phyloP scores from a whole-genome alignment of 2,113 vertebrate genomes.

The Diphyllodes magnificus region DNA sequence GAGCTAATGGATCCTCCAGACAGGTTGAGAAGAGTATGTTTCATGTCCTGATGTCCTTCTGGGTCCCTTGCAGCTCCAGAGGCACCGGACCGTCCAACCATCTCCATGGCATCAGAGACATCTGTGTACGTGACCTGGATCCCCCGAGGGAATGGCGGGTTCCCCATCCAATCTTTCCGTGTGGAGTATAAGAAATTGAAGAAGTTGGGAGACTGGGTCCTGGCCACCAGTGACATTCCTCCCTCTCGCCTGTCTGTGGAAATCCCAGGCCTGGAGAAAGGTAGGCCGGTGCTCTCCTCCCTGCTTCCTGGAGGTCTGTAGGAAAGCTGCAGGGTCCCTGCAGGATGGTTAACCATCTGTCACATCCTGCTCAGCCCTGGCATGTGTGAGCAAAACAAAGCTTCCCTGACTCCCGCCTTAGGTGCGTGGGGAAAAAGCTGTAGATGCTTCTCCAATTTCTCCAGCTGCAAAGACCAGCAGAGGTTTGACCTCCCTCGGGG shows the following conservation, averaged over 20 bases:
- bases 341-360: not conserved
- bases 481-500: slow-evolving; percentile 24
- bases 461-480: slow-evolving; percentile 26
- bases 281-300: slow-evolving; percentile 61
- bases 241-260: slow-evolving; percentile 95
- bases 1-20: not conserved
- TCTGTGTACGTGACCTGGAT: slow-evolving; percentile 98
- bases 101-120: slow-evolving; percentile 92
- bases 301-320: not conserved
- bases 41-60: not conserved
- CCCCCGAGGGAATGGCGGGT: slow-evolving; percentile 91
- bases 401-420: not conserved
- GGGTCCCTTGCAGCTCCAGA: slow-evolving; percentile 82
- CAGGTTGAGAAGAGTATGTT: not conserved
- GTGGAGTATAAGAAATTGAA: slow-evolving; percentile 93
- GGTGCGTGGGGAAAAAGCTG: not conserved
- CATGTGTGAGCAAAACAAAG: not conserved
- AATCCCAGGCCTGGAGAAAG: slow-evolving; percentile 91
- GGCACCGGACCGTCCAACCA: slow-evolving; percentile 94
- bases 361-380: not conserved
- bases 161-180: slow-evolving; percentile 93
- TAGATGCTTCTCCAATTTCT: slow-evolving; percentile 40
- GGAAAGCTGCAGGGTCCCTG: not conserved
- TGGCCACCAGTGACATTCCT: slow-evolving; percentile 90
- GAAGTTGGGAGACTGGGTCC: slow-evolving; percentile 89